Base-by-base conservation (phyloP, 2,113 vertebrate species). In the Leuciscus idus region DNA sequence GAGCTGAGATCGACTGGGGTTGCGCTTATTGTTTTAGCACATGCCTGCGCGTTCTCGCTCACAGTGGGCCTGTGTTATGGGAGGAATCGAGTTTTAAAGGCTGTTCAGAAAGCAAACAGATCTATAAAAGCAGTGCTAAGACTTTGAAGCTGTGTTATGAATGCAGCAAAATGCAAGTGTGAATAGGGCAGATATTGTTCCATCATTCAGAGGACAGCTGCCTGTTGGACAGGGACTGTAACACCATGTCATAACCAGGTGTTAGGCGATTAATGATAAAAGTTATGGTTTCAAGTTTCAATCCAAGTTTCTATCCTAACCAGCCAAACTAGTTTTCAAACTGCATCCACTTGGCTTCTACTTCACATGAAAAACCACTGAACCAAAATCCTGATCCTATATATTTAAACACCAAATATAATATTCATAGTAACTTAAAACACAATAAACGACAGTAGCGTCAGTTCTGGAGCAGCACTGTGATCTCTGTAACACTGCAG, bases 21-120 rank as follows among this genome's bases (percentile, higher is more conserved):
- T 39, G 43, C 48, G 84, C 26, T 85, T 85, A 77, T 77, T 77
- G 84, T 84, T 84, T 84, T 76, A 76, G 55, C 12, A 75, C 72
- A 73, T 76, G 72, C 72, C 59, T 36, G 33, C 11, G n/a, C 83
- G 13, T 84, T 72, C 70, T 61, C 52, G 23, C 68, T 84, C 21
- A 39, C 84, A 66, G 73, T 52, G 55, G 50, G 82, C 6, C 30
- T 59, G 28, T 84, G 70, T 84, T 84, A 77, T 85, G 73, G 73
- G 84, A 66, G 19, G 59, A 62, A 77, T 33, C 9, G 26, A 5
- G 84, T 48, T 48, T 77, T 33, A 61, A 61, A 62, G 73, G 59
- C 57, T 23, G 83, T 46, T 85, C 73, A 13, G 39, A 8, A 46
- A 48, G 74, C 84, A 84, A 74, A 46, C 15, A 62, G 15, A 23